phyloP scores from a whole-genome alignment of 2,888 invertebrate species.

The Boloria selene region DNA sequence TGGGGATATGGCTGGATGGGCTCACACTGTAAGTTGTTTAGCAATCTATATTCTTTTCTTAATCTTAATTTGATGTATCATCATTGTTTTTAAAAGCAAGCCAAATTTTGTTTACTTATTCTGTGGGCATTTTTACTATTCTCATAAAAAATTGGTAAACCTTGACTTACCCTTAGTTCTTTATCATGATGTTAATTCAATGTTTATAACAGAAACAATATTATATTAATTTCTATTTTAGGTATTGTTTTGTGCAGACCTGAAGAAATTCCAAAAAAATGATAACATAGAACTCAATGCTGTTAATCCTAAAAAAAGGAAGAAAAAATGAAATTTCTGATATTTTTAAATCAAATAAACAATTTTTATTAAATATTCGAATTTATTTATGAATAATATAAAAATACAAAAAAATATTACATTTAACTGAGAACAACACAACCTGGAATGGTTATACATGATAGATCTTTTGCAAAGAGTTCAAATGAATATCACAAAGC shows the following conservation, averaged over 20 bases:
- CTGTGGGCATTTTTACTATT: too few relatives aligned
- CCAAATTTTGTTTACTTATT: too few relatives aligned
- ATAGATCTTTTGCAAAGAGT: constrained; percentile 15
- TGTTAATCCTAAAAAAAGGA: constrained; percentile 56
- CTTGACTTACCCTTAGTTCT: too few relatives aligned
- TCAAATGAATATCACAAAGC: constrained; percentile 59
- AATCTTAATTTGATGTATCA: too few relatives aligned
- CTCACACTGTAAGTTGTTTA: constrained; percentile 90
- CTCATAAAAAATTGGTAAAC: too few relatives aligned
- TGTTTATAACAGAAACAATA: neutral
- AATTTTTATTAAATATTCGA: constrained; percentile 18
- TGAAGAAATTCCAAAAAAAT: constrained; percentile 85
- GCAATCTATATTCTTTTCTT: too few relatives aligned
- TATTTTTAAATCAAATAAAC: constrained; percentile 42
- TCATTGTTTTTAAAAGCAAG: neutral
- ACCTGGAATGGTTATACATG: constrained; percentile 34
- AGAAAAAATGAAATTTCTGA: constrained; percentile 43
- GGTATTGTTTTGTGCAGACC: constrained; percentile 91
- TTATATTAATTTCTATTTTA: constrained; percentile 58
- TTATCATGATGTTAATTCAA: too few relatives aligned
- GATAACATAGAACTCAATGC: constrained; percentile 40
- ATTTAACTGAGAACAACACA: constrained; percentile 24
- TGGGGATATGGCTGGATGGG: constrained; percentile 96
- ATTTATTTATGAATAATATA: constrained; percentile 13
- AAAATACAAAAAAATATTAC: constrained; percentile 12